Evolutionary conservation across 2,888 invertebrate genomes (phyloP), one percentile per base, ranked within the genome.

Genomic region (Pasiphila rectangulata): DNA sequence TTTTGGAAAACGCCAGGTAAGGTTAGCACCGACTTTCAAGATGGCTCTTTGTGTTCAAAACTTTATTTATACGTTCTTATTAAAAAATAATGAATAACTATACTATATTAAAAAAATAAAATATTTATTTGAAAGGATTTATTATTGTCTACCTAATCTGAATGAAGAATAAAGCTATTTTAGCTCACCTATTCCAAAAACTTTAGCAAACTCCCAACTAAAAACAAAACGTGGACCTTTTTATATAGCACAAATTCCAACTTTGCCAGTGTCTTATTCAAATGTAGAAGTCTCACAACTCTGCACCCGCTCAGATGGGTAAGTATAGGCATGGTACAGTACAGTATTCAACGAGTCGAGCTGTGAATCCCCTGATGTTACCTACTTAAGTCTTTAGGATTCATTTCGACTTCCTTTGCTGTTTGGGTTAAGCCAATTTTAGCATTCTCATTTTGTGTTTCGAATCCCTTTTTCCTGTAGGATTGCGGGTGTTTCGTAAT

Each of bases 271-370:
- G 10, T 17, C 32, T 10, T 17, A 64, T 69, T 67, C 60, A 62
- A 63, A 67, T 69, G 69, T 61, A 54, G 62, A 54, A 55, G 45
- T 53, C 48, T 54, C 57, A 62, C 52, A 56, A 47, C 55, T 46
- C 55, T 57, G 56, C 55, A 54, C 55, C 55, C 57, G 60, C 58
- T 49, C 57, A 56, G 60, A 55, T 55, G 58, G 32, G 36, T 46
- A 38, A 40, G n/a, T n/a, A n/a, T n/a, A n/a, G 5, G 9, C 9
- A 32, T 16, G 6, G 17, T 41, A 19, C 34, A 37, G 41, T 51
- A 36, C 53, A 48, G 51, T 46, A 48, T 56, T 47, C 51, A 34
- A 43, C 36, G 45, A 21, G 39, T 34, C 24, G 21, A 38, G 41
- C 39, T 46, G 35, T 32, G 46, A 51, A 54, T 48, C 50, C 51